phyloP scores from a whole-genome alignment of 2,113 vertebrate genomes.

The Eidolon helvum region DNA sequence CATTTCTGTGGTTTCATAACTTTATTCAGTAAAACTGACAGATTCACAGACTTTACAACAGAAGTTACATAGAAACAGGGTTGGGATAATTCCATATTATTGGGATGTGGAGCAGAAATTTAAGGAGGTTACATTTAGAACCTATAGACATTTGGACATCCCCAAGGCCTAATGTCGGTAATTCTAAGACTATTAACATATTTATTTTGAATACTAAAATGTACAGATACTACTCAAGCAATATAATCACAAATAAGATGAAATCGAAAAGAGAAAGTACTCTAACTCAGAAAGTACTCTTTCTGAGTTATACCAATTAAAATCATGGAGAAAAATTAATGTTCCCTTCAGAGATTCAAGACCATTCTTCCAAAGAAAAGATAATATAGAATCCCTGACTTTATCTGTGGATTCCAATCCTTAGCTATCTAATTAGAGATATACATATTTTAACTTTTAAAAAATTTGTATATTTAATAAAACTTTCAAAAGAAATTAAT shows the following conservation, averaged over 20 bases:
- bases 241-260: neutral
- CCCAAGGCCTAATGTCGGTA: neutral
- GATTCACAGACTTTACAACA: neutral
- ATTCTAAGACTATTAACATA: neutral
- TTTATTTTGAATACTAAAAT: slow-evolving; percentile 22
- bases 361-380: slow-evolving; percentile 20
- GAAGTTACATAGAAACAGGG: neutral
- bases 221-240: neutral
- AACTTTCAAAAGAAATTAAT: slow-evolving; percentile 24
- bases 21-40: slow-evolving; percentile 24
- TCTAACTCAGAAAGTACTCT: neutral
- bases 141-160: neutral
- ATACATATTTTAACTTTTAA: neutral
- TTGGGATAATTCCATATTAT: neutral
- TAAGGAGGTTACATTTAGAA: neutral
- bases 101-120: neutral
- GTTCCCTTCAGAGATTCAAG: neutral
- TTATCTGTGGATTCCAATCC: neutral
- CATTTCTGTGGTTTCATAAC: neutral
- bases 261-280: neutral
- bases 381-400: neutral
- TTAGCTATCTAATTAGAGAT: neutral
- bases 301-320: slow-evolving; percentile 4
- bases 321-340: slow-evolving; percentile 13
- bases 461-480: neutral